Evolutionary conservation across 2,797 vertebrate species (phyloP).

Genomic region (Peromyscus aztecus): DNA sequence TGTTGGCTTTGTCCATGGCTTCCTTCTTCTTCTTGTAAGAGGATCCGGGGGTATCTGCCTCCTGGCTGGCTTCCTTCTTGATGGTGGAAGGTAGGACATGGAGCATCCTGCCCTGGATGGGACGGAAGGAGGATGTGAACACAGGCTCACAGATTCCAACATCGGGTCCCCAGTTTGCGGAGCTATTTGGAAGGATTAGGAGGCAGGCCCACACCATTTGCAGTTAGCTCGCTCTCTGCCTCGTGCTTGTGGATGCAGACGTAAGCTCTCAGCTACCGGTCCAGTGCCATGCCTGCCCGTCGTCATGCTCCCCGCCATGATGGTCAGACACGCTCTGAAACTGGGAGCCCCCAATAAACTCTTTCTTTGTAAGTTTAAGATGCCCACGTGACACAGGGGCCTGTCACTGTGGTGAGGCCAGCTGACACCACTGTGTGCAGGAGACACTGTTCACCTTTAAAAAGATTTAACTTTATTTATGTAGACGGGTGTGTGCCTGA

Average conservation of each 20-base stretch:
- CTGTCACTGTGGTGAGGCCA: neutral
- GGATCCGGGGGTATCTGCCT: slow-evolving; percentile 83
- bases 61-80: slow-evolving; percentile 92
- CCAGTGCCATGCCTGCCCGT: neutral
- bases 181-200: neutral
- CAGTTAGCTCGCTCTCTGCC: neutral
- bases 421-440: fast-evolving
- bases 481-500: too few relatives aligned
- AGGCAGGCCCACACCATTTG: neutral
- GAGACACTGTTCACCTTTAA: neutral
- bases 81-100: slow-evolving; percentile 95
- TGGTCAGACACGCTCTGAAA: neutral
- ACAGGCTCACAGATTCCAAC: neutral
- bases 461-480: neutral
- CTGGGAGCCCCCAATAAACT: neutral
- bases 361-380: neutral
- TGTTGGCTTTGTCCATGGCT: slow-evolving; percentile 94
- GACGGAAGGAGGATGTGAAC: fast-evolving
- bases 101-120: slow-evolving; percentile 94
- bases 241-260: neutral
- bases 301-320: neutral
- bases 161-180: neutral
- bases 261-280: neutral
- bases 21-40: slow-evolving; percentile 95
- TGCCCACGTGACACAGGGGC: neutral